Evolutionary conservation across 1,140 invertebrate genomes (phyloP), one percentile per base, ranked within the genome.

Genomic region (Drosophila busckii): DNA sequence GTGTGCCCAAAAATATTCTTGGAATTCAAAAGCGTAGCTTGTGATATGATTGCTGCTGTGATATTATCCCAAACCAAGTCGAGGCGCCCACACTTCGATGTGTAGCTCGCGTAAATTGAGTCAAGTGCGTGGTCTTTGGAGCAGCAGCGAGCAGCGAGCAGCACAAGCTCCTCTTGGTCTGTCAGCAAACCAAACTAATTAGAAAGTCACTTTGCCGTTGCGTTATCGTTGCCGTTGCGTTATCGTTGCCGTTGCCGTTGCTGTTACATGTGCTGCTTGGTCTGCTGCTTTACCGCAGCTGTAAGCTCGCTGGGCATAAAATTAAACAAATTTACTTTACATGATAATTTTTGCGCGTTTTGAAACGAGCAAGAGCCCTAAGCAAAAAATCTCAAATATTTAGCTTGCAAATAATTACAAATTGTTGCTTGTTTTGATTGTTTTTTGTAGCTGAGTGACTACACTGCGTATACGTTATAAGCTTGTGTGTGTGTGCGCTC

Each of bases 141-240:
- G 28, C 5, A 40, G 34, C 6, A 10, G 15, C 48, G 31, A 37
- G 16, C 16, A 35, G 8, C 23, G 8, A 25, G 25, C 13, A n/a
- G 23, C n/a, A 42, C 45, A 34, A 50, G 45, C 45, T 41, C 48
- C 60, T 26, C 40, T 37, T 66, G 65, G 68, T 63, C 67, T 61
- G 54, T 65, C n/a, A n/a, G n/a, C 69, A 80, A 70, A 59, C 75
- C 69, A 80, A 80, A 80, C 75, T 80, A 80, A 80, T 80, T 80
- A 80, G 69, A 80, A 82, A 80, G 75, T 80, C 75, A 73, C 64
- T 82, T 82, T 82, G 62, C 42, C 67, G 56, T 46, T 61, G 37
- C 35, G 48, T 46, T 40, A 16, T 17, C 40, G 69, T 73, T 37
- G 53, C 42, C 67, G 56, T 46, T 61, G 37, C 35, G 48, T 46